phyloP scores from a whole-genome alignment of 2,113 vertebrate species.

The Jaculus jaculus region DNA sequence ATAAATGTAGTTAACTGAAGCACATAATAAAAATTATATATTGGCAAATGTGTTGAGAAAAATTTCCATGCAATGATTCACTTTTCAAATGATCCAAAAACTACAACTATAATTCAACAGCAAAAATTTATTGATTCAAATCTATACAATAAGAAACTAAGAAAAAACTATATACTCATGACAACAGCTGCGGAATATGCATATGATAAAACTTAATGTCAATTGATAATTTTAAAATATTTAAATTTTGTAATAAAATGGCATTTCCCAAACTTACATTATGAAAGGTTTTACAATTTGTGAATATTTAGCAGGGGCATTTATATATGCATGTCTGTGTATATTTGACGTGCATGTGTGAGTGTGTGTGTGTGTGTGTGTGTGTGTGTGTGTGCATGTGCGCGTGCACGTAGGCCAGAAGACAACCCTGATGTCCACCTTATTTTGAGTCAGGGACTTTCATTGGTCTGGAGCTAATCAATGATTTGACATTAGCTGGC shows the following conservation, averaged over 20 bases:
- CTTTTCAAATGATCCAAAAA: neutral
- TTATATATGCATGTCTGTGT: too few species aligned
- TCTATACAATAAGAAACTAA: neutral
- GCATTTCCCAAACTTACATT: neutral
- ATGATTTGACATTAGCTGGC: too few species aligned
- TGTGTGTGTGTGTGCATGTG: too few species aligned
- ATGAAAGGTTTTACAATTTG: neutral
- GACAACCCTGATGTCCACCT: too few species aligned
- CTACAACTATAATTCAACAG: slow-evolving; percentile 13
- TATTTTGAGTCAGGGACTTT: too few species aligned
- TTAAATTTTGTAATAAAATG: neutral
- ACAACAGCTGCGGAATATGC: neutral
- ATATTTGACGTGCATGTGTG: too few species aligned
- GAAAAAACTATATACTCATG: neutral
- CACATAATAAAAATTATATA: too few species aligned
- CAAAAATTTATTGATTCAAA: neutral
- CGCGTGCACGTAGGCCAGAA: too few species aligned
- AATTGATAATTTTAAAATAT: neutral
- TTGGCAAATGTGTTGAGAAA: neutral
- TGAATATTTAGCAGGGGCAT: too few species aligned
- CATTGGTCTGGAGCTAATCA: too few species aligned
- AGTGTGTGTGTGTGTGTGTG: too few species aligned
- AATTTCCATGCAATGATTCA: neutral
- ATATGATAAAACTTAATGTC: neutral
- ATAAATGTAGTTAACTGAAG: neutral